phyloP scores from a whole-genome alignment of 2,113 vertebrate genomes.

The Helogale parvula region DNA sequence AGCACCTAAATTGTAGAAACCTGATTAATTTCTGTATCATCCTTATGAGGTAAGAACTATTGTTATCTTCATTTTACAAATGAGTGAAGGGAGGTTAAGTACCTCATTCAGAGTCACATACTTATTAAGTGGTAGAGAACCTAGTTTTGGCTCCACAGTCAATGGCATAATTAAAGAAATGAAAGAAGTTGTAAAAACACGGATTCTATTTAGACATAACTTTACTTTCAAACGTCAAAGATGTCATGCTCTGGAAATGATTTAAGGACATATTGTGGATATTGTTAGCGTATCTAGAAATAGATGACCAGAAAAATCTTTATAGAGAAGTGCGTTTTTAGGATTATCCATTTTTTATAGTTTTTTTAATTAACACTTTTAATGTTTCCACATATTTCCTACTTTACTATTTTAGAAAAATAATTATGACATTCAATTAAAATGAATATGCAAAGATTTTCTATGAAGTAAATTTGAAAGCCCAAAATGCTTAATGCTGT shows the following conservation, averaged over 20 bases:
- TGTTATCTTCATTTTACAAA: not conserved
- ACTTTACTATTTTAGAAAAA: conserved; percentile 46
- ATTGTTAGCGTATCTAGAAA: not conserved
- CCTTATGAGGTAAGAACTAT: not conserved
- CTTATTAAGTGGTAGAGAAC: not conserved
- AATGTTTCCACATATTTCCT: conserved; percentile 41
- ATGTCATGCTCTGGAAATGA: not conserved
- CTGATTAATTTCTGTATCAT: not conserved
- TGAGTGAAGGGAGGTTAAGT: not conserved
- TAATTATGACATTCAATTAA: conserved; percentile 53
- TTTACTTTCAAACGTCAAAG: not conserved
- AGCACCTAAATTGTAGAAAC: not conserved
- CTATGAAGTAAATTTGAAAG: conserved; percentile 41
- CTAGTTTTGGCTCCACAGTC: not conserved
- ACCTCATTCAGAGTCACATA: not conserved
- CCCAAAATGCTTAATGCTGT: conserved; percentile 18
- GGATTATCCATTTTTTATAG: not conserved
- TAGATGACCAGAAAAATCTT: not conserved
- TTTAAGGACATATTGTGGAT: not conserved
- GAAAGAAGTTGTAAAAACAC: not conserved
- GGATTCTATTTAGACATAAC: not conserved
- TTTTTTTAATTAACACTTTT: conserved; percentile 6
- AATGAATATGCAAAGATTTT: conserved; percentile 46
- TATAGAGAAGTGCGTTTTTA: not conserved
- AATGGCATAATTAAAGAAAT: not conserved